A percentile compares a stretch with the other conserved stretches of the same genome.
These are phyloP conservation scores for Sakesphorus luctuosus DNA, from an alignment of 2,113 vertebrate species.

Conservation along the genomic window DNA sequence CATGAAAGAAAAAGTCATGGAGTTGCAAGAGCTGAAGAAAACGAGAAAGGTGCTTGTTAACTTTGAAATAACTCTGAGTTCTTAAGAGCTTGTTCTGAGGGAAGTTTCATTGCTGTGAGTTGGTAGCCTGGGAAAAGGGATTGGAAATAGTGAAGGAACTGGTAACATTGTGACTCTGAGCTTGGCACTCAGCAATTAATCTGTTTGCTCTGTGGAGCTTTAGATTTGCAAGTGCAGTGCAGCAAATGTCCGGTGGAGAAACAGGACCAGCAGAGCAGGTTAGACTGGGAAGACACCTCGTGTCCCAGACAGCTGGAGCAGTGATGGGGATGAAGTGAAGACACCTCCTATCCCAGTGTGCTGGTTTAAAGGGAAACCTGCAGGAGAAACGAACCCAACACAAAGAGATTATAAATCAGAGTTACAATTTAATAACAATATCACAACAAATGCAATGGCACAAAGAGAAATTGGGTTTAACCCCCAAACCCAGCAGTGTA, in stretches of 20 bases:
- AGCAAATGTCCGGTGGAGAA: not conserved
- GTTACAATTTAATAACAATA: no score
- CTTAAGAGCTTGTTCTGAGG: not conserved
- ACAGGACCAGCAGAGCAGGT: not conserved
- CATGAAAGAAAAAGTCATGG: not conserved
- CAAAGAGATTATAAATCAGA: no score
- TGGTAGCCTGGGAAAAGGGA: not conserved
- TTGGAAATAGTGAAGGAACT: not conserved
- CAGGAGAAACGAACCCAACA: no score
- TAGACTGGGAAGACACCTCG: rapidly evolving
- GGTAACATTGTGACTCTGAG: rapidly evolving
- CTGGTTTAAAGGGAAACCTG: no score
- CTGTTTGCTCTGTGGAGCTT: not conserved
- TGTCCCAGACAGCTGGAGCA: not conserved
- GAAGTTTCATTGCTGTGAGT: not conserved
- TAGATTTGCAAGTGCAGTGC: rapidly evolving
- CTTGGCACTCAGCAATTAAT: not conserved
- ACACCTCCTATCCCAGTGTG: no score
- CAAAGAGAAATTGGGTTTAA: no score
- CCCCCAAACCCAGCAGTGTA: no score
- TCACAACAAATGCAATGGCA: no score
- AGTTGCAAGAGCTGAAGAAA: not conserved
- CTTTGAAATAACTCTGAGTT: not conserved
- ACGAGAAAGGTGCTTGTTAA: not conserved
- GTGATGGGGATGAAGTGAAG: no score